phyloP scores from a whole-genome alignment of 2,888 invertebrate genomes.

The Dicyrtoma fusca region DNA sequence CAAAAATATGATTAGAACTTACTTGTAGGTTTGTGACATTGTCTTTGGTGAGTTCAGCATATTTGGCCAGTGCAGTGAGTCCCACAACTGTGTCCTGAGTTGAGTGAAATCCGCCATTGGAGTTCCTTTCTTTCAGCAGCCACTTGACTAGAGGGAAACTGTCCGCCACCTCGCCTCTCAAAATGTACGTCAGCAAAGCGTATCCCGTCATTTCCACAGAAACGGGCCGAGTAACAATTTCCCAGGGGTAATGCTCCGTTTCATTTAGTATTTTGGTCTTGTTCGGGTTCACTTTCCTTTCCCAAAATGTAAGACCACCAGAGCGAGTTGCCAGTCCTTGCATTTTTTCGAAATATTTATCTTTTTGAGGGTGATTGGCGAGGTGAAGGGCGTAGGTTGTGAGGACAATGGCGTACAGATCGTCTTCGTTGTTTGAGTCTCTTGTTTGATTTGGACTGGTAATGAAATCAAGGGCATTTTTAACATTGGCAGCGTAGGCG shows the following conservation, averaged over 20 bases:
- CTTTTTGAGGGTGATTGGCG: constrained; percentile 72
- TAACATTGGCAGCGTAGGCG: too few species aligned
- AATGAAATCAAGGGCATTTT: neutral
- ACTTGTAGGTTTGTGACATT: constrained; percentile 16
- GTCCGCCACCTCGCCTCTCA: constrained; percentile 60
- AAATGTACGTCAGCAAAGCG: constrained; percentile 72
- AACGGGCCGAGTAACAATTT: constrained; percentile 22
- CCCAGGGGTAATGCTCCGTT: neutral
- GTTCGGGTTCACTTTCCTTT: constrained; percentile 59
- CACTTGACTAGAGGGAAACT: constrained; percentile 71
- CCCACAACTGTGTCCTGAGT: constrained; percentile 62
- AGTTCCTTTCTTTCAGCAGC: constrained; percentile 72
- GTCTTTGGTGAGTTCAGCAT: constrained; percentile 26
- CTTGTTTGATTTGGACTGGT: constrained; percentile 58
- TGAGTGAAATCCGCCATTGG: constrained; percentile 71
- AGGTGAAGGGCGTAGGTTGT: constrained; percentile 75
- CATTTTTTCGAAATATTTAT: constrained; percentile 68
- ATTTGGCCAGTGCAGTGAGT: constrained; percentile 43
- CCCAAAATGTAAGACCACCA: constrained; percentile 79
- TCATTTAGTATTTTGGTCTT: constrained; percentile 46
- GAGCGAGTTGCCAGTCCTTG: constrained; percentile 60
- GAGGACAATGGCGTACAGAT: constrained; percentile 74
- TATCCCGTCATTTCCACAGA: constrained; percentile 83
- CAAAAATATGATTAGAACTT: neutral
- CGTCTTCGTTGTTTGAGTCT: too few species aligned